A percentile compares a stretch with the other conserved stretches of the same genome.
Conservation (phyloP, 2,888 invertebrate species). For the Heliconius ismenius region DNA sequence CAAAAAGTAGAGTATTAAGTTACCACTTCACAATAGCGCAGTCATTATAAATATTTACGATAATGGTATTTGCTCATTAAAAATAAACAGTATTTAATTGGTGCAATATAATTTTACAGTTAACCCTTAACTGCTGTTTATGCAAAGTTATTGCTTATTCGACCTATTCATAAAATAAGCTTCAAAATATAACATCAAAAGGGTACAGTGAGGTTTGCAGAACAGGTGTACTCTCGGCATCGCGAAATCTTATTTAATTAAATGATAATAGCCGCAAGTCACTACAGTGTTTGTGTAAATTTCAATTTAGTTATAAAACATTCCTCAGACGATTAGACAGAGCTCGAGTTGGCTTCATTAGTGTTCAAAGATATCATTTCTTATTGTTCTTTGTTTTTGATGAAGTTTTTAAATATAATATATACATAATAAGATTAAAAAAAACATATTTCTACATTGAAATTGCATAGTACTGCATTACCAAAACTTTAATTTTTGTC, state of each 20-base stretch:
- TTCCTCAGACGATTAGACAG: constrained; percentile 65
- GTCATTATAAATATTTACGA: constrained; percentile 17
- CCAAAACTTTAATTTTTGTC: no score
- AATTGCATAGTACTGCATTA: no score
- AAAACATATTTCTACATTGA: no score
- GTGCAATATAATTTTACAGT: constrained; percentile 25
- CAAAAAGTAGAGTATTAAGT: neutral
- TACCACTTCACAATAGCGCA: neutral
- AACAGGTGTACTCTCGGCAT: constrained; percentile 69
- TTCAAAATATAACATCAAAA: constrained; percentile 36
- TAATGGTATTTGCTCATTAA: constrained; percentile 21
- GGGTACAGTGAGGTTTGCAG: constrained; percentile 44
- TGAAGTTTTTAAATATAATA: no score
- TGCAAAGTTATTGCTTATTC: constrained; percentile 34
- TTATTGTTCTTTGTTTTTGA: neutral
- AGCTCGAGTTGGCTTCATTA: constrained; percentile 58
- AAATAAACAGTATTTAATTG: constrained; percentile 26
- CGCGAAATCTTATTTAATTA: constrained; percentile 78
- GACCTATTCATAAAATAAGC: constrained; percentile 31
- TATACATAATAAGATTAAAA: no score
- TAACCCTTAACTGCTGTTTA: constrained; percentile 30
- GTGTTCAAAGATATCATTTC: constrained; percentile 48
- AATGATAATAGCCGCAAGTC: constrained; percentile 79
- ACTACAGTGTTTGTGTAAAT: constrained; percentile 77
- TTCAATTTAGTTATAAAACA: constrained; percentile 70